Base-by-base conservation (phyloP, 2,797 vertebrate genomes). In the Rhadinocentrus ornatus region DNA sequence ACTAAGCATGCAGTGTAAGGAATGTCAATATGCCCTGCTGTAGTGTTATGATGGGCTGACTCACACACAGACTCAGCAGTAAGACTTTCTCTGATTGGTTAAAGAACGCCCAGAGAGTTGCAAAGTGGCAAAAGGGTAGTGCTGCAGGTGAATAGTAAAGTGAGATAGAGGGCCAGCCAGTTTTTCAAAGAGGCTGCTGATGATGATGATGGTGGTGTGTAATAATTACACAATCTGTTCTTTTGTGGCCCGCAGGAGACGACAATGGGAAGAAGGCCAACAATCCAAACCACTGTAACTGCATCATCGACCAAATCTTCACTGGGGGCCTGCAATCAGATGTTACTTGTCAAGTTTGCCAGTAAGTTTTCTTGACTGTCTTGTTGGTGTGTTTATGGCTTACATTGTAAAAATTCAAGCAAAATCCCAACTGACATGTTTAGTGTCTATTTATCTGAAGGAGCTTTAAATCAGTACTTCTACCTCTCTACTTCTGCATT, bases 281-380 rank as follows among this genome's bases (percentile, higher is more conserved):
- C 94, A 98, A 98, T 93, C 97, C 97, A 88, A 98, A 98, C 94
- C 96, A 98, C 95, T 98, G 97, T 95, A 97, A 96, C 94, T 98
- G 97, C 93, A 98, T 98, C 93, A 98, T 98, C 80, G 97, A 98
- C 95, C 97, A 98, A 96, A 98, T 98, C 90, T 98, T 98, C 93
- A 98, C 97, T 0, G 97, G 97, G 0, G 97, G 97, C 82, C 95
- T 98, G 88, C 97, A 98, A 94, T 98, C 97, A 24, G 97, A 98
- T 32, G 97, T 98, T 86, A 98, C 97, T 80, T 98, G 97, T 95
- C 97, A 98, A 91, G 97, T 97, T 90, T 98, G 97, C 95, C 97
- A 98, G 97, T 98, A 93, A 96, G 96, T 95, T 53, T 74, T 6
- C 59, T 20, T 55, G 12, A 61, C 13, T n/a, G 34, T 78, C 15